phyloP scores from a whole-genome alignment of 2,888 invertebrate species.

The Lydus trimaculatus region DNA sequence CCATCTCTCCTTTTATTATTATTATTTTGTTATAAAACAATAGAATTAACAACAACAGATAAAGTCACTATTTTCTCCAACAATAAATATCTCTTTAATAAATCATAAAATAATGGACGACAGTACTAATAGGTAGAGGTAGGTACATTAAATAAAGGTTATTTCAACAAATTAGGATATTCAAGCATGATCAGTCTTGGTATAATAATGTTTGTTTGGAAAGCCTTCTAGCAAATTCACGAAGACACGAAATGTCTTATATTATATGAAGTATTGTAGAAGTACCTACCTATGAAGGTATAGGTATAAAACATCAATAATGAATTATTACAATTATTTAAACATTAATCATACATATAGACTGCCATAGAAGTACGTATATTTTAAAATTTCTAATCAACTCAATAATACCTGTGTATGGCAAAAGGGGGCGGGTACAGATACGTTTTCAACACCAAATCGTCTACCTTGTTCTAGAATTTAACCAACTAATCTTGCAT shows the following conservation, averaged over 20 bases:
- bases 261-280: too few species aligned
- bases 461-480: background rate
- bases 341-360: conserved; percentile 24
- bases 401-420: background rate
- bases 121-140: too few species aligned
- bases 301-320: conserved; percentile 3
- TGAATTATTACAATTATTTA: conserved; percentile 29
- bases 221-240: conserved; percentile 26
- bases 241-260: conserved; percentile 30
- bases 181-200: conserved; percentile 27
- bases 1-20: background rate
- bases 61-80: background rate
- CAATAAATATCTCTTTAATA: conserved; percentile 21
- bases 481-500: background rate
- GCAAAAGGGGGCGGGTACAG: background rate
- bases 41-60: background rate
- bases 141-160: conserved; percentile 10
- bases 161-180: conserved; percentile 27
- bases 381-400: background rate
- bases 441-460: background rate
- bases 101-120: background rate
- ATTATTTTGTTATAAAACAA: background rate
- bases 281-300: too few species aligned
- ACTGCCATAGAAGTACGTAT: conserved; percentile 1
- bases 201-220: conserved; percentile 21